Evolutionary conservation across 2,797 vertebrate genomes (phyloP), one percentile per base, ranked within the genome.

Genomic region (Prunella strophiata): DNA sequence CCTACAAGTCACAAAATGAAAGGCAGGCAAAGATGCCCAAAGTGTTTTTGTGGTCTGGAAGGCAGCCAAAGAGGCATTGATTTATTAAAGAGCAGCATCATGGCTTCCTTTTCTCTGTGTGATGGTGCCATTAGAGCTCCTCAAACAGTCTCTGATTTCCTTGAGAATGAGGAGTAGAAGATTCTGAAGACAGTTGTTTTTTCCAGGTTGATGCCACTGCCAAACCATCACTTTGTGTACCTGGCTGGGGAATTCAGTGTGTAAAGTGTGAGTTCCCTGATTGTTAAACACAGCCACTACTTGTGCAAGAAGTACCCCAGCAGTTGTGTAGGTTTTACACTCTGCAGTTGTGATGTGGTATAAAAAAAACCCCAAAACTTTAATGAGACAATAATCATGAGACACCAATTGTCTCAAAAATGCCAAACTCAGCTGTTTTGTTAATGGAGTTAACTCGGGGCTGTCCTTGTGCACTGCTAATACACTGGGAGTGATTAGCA

Each of bases 1-100:
- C 83, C 74, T 94, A 45, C 83, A 87, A 94, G 92, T 91, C 71
- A 74, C 76, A 63, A 82, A 95, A 93, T 85, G 90, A 85, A 95
- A 94, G 77, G 55, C 67, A 93, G 52, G 52, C 70, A 73, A 73
- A 96, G 80, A 92, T 89, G 72, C 67, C 74, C 63, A 45, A 57
- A 96, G 91, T 95, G 85, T 57, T 94, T 95, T 90, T 93, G 88
- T 95, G 93, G 88, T 88, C 80, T 96, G 96, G 93, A 96, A 83
- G 58, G 94, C 95, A 86, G 96, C 96, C 95, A 96, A 76, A 84
- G 66, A 81, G 43, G 47, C 88, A 96, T 93, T 95, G 93, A 95
- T 95, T 95, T 92, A 95, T 89, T 94, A 67, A 94, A 90, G 52
- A 92, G 88, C 67, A 85, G 71, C 57, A 36, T 88, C 77, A 32